Evolutionary conservation across 2,113 vertebrate species (phyloP), one percentile per base, ranked within the genome.

Genomic region (Cyphomyrus discorhynchus): DNA sequence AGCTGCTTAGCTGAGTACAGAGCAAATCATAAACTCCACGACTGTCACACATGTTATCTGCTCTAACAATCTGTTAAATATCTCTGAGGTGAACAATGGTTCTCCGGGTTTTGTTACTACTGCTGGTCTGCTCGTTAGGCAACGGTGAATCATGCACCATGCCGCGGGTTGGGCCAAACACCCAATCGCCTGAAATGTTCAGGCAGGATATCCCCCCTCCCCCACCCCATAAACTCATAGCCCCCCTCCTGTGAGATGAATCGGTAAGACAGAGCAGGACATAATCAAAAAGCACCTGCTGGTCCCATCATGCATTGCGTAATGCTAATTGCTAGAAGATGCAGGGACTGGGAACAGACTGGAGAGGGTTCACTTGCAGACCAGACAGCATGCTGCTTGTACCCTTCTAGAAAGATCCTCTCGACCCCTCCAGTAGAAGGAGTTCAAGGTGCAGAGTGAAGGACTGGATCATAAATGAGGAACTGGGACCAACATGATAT

Each of bases 261-360:
- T 77, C 9, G 35, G 49, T 53, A 85, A 35, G 50, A 87, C 11
- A 80, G 66, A 31, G 58, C 66, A 27, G 85, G 74, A 86, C 6
- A 39, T 66, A 49, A 87, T 90, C 86, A 88, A 86, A 87, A 88
- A 74, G 24, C 49, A 17, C 56, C 24, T 77, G 45, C 52, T 6
- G 66, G 47, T 87, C 89, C 85, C 49, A 53, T 49, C 46, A 88
- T 66, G 70, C 86, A 45, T 82, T 50, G 85, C 47, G 49, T 88
- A 8, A 74, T 88, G 27, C 66, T 87, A 87, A 90, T 88, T 90
- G 42, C 45, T 83, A 46, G 42, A 88, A 90, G 89, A 88, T 80
- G 62, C 86, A 58, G 89, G 85, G 85, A 82, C 53, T 53, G 85
- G 31, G 85, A 42, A 35, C 39, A 35, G 49, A 80, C 35, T 56